These are phyloP conservation scores for Amblyornis subalaris DNA, from an alignment of 2,113 vertebrate genomes.

Conservation along the genomic window DNA sequence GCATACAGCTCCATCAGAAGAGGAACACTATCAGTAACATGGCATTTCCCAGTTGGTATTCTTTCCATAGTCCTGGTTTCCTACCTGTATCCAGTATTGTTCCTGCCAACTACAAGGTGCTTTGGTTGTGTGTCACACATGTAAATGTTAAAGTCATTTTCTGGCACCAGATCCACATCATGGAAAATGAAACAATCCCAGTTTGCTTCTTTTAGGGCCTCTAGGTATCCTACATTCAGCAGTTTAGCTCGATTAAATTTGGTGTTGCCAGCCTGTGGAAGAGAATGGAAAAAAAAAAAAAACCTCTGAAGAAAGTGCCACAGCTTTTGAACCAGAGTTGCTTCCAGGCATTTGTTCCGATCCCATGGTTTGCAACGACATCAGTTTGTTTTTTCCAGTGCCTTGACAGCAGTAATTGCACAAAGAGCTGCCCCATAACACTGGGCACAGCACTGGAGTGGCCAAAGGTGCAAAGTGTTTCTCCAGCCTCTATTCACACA, in stretches of 20 bases:
- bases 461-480: background rate
- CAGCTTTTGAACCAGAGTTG: background rate
- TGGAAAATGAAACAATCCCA: conserved; percentile 98
- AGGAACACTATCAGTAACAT: background rate
- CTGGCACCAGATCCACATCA: conserved; percentile 93
- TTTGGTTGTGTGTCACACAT: conserved; percentile 87
- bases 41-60: background rate
- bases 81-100: conserved; percentile 94
- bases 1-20: background rate
- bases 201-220: conserved; percentile 86
- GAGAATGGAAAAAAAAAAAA: background rate
- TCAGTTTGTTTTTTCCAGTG: accelerated
- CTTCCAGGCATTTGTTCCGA: accelerated
- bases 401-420: background rate
- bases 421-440: background rate
- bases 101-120: conserved; percentile 94
- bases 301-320: background rate
- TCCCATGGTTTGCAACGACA: accelerated
- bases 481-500: background rate
- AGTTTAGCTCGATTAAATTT: conserved; percentile 96
- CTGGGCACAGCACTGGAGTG: background rate
- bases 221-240: conserved; percentile 91
- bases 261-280: conserved; percentile 78
- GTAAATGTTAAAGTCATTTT: conserved; percentile 93
- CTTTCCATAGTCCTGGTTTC: background rate